Conservation (phyloP, 2,113 vertebrate species). For the Marcusenius ussheri region DNA sequence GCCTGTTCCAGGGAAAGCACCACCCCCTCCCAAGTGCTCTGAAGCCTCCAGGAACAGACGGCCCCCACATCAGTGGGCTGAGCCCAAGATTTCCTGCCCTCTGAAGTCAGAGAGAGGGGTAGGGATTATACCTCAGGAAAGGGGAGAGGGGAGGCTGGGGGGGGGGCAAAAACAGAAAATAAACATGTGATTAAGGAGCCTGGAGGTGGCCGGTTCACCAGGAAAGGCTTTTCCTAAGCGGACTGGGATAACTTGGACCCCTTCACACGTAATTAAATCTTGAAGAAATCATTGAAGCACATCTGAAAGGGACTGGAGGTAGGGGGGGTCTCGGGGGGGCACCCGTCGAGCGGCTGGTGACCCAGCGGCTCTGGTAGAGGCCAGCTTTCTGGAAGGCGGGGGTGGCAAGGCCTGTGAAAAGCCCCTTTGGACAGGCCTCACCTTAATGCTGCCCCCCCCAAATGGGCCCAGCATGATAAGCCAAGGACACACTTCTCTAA, state of each 20-base stretch:
- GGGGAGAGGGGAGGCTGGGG: slow-evolving; percentile 34
- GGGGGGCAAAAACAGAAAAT: slow-evolving; percentile 33
- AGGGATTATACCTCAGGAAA: slow-evolving; percentile 7
- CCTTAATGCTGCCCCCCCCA: slow-evolving; percentile 53
- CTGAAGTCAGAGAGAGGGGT: slow-evolving; percentile 29
- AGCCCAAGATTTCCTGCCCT: slow-evolving; percentile 24
- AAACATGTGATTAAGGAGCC: slow-evolving; percentile 65
- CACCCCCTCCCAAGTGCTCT: neutral
- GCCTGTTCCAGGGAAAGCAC: neutral
- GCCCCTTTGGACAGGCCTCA: slow-evolving; percentile 66
- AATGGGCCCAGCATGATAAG: slow-evolving; percentile 59
- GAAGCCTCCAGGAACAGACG: slow-evolving; percentile 27
- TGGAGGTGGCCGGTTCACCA: slow-evolving; percentile 59
- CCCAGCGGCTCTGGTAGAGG: slow-evolving; percentile 53
- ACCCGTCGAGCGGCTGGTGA: slow-evolving; percentile 54
- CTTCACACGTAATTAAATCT: slow-evolving; percentile 69
- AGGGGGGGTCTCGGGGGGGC: slow-evolving; percentile 26
- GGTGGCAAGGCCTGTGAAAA: slow-evolving; percentile 54
- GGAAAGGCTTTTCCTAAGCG: slow-evolving; percentile 51
- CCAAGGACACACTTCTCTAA: slow-evolving; percentile 56
- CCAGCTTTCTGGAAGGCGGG: slow-evolving; percentile 41
- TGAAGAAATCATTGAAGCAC: slow-evolving; percentile 70
- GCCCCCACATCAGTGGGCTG: slow-evolving; percentile 22
- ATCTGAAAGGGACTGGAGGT: slow-evolving; percentile 57
- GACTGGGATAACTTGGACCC: slow-evolving; percentile 61